A percentile compares a stretch with the other conserved stretches of the same genome.
Evolutionary conservation across 2,888 invertebrate genomes (phyloP).

Genomic region (Caenorhabditis panamensis): DNA sequence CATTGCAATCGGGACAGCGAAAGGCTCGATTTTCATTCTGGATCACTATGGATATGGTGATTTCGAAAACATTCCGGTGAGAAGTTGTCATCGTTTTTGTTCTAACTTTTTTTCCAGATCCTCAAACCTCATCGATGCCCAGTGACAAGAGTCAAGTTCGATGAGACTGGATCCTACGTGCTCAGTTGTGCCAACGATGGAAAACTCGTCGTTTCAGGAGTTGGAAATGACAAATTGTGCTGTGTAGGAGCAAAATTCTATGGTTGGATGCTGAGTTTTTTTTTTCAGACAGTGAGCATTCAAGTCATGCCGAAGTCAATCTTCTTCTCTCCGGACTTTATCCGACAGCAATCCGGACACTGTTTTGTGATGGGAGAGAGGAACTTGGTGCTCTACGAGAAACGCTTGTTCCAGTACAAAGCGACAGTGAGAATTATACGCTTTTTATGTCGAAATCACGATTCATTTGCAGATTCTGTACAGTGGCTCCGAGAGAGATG

Average conservation of each 20-base stretch:
- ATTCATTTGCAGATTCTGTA: constrained; percentile 70
- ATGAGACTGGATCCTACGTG: constrained; percentile 93
- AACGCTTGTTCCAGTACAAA: constrained; percentile 73
- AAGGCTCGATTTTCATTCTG: constrained; percentile 75
- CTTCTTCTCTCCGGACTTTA: constrained; percentile 75
- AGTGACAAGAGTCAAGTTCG: constrained; percentile 95
- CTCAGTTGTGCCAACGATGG: constrained; percentile 85
- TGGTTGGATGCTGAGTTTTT: neutral
- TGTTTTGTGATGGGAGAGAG: constrained; percentile 75
- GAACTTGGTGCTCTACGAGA: constrained; percentile 75
- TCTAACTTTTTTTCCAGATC: constrained; percentile 52
- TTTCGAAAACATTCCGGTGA: constrained; percentile 68
- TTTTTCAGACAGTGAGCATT: constrained; percentile 67
- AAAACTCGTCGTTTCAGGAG: constrained; percentile 88
- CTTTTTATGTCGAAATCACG: too few species aligned
- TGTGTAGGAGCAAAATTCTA: constrained; percentile 65
- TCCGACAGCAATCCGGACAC: constrained; percentile 63
- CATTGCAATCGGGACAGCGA: constrained; percentile 75
- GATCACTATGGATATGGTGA: constrained; percentile 78
- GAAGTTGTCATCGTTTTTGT: neutral
- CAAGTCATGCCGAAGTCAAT: constrained; percentile 72
- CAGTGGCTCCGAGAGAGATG: constrained; percentile 78
- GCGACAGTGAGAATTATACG: constrained; percentile 67
- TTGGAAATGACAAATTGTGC: constrained; percentile 82
- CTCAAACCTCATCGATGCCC: constrained; percentile 83